Base-by-base conservation (phyloP, 2,113 vertebrate species). In the Camelus bactrianus region DNA sequence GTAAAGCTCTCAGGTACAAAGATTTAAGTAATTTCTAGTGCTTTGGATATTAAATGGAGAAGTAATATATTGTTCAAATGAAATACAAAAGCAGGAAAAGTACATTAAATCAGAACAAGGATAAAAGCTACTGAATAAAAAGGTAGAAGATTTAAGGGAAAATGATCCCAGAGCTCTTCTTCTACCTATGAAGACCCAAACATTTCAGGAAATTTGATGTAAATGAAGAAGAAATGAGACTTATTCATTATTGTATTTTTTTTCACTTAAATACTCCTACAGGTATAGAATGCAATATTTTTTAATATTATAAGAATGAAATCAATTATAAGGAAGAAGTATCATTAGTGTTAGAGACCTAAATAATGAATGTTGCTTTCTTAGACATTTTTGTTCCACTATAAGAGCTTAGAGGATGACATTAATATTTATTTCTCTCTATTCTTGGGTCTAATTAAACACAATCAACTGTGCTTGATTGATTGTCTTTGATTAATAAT, bases 351-450 rank as follows among this genome's bases (percentile, higher is more conserved):
- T n/a, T 67, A 75, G 42, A 14, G 8, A 26, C 11, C 6, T 89
- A 86, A 82, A 26, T 91, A 72, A 87, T 35, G 19, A 81, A 48
- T 83, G 20, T 70, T 80, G 52, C 24, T 77, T 91, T 56, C 52
- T 52, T 81, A 42, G 64, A 67, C 16, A 52, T 83, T 77, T 95
- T 81, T 58, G 16, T 84, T 6, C 13, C 22, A 35, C 12, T 28
- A 4, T 10, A 28, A 52, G 48, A 91, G 10, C 11, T 54, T 3
- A 81, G 32, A 35, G 3, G 2, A 32, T 72, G 42, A 46, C 10
- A 93, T 95, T 91, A 93, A 93, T 93, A 94, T 95, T 75, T 87
- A 84, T 95, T 92, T 85, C 26, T 75, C 38, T 91, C 76, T 75
- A 86, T 96, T 85, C 12, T 35, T 80, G 22, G 46, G 3, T 86